Conservation (phyloP, 2,888 invertebrate species). For the Blera fallax region DNA sequence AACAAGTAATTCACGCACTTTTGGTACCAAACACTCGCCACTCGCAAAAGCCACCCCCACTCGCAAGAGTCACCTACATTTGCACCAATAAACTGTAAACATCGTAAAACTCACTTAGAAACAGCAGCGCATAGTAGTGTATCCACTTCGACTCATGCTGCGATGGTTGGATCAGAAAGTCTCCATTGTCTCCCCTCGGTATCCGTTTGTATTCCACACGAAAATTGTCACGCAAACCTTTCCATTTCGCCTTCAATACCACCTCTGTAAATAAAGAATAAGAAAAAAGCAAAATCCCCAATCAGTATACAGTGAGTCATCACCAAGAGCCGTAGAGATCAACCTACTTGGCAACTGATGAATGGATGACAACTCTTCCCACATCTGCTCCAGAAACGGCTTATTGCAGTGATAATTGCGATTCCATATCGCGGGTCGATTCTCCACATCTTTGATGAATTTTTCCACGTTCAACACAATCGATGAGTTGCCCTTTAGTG, state of each 20-base stretch:
- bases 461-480: conserved; percentile 81
- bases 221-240: conserved; percentile 82
- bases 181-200: conserved; percentile 80
- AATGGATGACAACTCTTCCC: conserved; percentile 80
- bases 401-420: conserved; percentile 82
- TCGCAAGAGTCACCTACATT: background rate
- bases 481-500: conserved; percentile 79
- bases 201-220: conserved; percentile 82
- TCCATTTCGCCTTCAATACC: conserved; percentile 81
- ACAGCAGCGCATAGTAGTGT: conserved; percentile 80
- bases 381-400: conserved; percentile 81
- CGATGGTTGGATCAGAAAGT: conserved; percentile 80
- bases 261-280: conserved; percentile 76
- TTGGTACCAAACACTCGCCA: background rate
- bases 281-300: conserved; percentile 33
- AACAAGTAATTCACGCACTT: background rate
- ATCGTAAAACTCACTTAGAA: conserved; percentile 78
- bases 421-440: conserved; percentile 82
- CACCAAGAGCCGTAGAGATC: conserved; percentile 33
- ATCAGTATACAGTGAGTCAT: conserved; percentile 28
- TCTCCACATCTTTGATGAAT: conserved; percentile 81
- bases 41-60: background rate
- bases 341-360: conserved; percentile 80
- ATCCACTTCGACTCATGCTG: conserved; percentile 81
- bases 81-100: background rate